Conservation (phyloP, 35 echinoderm and acorn worm species). For the Amphiura filiformis region DNA sequence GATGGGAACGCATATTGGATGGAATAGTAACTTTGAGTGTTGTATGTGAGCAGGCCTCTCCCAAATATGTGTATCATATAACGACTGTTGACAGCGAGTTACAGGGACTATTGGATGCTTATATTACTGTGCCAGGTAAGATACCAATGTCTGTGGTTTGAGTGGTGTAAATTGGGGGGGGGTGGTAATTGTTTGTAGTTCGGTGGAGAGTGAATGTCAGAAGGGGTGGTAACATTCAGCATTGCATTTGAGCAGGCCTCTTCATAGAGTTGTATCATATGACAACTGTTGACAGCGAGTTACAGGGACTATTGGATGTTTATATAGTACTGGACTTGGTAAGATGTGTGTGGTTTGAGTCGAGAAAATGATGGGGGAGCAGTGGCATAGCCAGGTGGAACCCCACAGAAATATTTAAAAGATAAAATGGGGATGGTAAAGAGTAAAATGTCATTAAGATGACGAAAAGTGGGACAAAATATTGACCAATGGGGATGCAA, state of each 20-base stretch:
- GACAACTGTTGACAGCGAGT: slow-evolving; percentile 60
- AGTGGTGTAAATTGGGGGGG: neutral
- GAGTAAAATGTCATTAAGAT: no score
- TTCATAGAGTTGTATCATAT: slow-evolving; percentile 53
- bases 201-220: neutral
- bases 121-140: slow-evolving; percentile 72
- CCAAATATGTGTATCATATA: slow-evolving; percentile 63
- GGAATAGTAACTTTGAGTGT: slow-evolving; percentile 56
- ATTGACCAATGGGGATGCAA: no score
- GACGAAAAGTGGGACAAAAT: no score
- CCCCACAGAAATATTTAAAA: no score
- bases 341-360: neutral
- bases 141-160: neutral
- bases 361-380: no score
- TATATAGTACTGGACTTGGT: slow-evolving; percentile 75
- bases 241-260: slow-evolving; percentile 60
- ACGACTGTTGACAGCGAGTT: slow-evolving; percentile 68
- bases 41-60: slow-evolving; percentile 66
- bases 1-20: slow-evolving; percentile 70
- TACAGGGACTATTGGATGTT: slow-evolving; percentile 67
- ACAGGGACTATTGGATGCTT: slow-evolving; percentile 71
- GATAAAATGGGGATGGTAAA: no score
- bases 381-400: no score
- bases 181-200: neutral
- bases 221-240: slow-evolving; percentile 44